A percentile compares a stretch with the other conserved stretches of the same genome.
phyloP scores from a whole-genome alignment of 2,113 vertebrate species.

The Sphyrna mokarran region DNA sequence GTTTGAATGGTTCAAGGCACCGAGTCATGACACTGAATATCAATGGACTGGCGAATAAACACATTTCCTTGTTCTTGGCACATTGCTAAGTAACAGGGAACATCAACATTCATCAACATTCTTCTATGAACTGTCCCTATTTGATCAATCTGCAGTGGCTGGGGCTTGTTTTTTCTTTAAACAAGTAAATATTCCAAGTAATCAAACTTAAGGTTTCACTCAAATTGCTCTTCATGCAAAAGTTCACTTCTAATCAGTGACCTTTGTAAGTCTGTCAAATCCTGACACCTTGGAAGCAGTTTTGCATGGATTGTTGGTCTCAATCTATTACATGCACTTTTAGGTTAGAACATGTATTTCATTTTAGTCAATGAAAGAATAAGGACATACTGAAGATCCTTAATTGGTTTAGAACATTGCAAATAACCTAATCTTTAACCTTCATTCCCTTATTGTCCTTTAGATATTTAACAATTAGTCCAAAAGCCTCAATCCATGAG shows the following conservation, averaged over 20 bases:
- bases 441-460: background rate
- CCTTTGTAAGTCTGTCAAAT: background rate
- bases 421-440: background rate
- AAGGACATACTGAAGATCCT: background rate
- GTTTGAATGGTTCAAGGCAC: background rate
- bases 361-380: background rate
- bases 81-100: background rate
- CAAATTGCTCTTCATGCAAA: background rate
- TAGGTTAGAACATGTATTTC: background rate
- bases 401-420: background rate
- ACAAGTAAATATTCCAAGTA: background rate
- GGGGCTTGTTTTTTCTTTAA: background rate
- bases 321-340: background rate
- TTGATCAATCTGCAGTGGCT: background rate
- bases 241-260: background rate
- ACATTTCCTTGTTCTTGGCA: background rate
- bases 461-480: background rate
- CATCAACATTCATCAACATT: background rate
- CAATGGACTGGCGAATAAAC: background rate
- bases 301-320: background rate
- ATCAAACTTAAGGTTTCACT: conserved; percentile 1
- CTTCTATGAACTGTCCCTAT: background rate
- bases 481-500: background rate
- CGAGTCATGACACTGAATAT: background rate
- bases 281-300: background rate